Evolutionary conservation across 2,888 invertebrate genomes (phyloP).

Genomic region (Blera fallax): DNA sequence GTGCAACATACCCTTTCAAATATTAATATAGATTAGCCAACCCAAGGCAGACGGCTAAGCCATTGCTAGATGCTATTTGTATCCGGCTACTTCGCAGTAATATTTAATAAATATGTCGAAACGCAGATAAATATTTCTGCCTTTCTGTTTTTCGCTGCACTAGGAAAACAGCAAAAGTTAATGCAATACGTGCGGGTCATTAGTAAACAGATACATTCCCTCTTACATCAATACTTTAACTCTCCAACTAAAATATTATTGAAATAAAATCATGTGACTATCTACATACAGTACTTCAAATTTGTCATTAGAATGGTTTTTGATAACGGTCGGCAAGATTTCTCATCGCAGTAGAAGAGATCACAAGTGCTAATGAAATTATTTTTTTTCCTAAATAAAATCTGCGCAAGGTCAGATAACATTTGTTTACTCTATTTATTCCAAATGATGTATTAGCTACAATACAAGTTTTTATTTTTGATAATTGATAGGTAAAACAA

Average conservation of each 20-base stretch:
- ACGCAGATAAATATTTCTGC: too few species aligned
- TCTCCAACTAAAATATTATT: not conserved
- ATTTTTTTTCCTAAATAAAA: not conserved
- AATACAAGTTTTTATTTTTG: not conserved
- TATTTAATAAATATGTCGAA: too few species aligned
- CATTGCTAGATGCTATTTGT: too few species aligned
- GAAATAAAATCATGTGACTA: not conserved
- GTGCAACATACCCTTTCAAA: too few species aligned
- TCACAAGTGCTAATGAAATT: not conserved
- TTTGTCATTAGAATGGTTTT: not conserved
- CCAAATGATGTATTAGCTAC: not conserved
- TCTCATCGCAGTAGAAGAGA: not conserved
- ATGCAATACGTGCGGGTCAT: too few species aligned
- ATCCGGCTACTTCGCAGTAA: too few species aligned
- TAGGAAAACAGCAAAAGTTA: too few species aligned
- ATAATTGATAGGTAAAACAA: not conserved
- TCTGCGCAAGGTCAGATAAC: not conserved
- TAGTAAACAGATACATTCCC: too few species aligned
- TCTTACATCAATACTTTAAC: too few species aligned
- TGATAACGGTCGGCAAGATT: not conserved
- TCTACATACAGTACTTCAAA: not conserved
- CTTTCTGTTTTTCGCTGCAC: too few species aligned
- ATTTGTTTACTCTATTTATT: not conserved
- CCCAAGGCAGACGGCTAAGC: too few species aligned
- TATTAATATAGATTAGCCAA: too few species aligned